Evolutionary conservation across 2,797 vertebrate species (phyloP), one percentile per base, ranked within the genome.

Genomic region (Balearica regulorum): DNA sequence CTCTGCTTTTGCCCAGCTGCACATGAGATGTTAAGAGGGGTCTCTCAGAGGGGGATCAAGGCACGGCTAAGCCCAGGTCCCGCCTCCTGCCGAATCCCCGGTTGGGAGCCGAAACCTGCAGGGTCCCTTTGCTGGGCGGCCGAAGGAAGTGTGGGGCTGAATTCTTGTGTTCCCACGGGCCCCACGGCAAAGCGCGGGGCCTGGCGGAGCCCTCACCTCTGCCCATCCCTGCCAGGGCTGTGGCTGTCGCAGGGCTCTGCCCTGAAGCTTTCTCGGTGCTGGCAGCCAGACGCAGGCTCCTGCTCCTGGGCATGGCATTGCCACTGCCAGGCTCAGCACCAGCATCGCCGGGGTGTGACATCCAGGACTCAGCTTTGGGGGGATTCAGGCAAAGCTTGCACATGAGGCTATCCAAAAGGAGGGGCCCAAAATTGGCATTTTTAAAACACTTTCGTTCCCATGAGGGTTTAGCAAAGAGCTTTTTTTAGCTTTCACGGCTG

Each of bases 41-140:
- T 65, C 0, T 0, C 51, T 70, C 4, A 0, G 33, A 87, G 33
- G 37, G 51, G 54, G 49, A 49, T 20, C 33, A 24, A 22, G 65
- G 31, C 65, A 82, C 3, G 1, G 11, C 43, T 14, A 37, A 65
- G 17, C 44, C 43, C 33, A 15, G 10, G 25, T 57, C 43, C 44
- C 33, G 19, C 57, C 76, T 82, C 33, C 51, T 28, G 12, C 16
- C 3, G 3, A 41, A 61, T 65, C n/a, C 37, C 49, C 3, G 1
- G 0, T 0, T 62, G 51, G 35, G 25, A 66, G 4, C 28, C 6
- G 2, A 58, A 72, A 33, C 24, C 13, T 13, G 16, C 4, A 1
- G 15, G 28, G 13, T 10, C 25, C 13, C 48, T 87, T 78, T 70
- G 53, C 75, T 1, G 5, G 39, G 29, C 10, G 8, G 19, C 53